These are phyloP conservation scores for Drosophila prolongata DNA, from an alignment of 2,888 invertebrate species.

Conservation along the genomic window DNA sequence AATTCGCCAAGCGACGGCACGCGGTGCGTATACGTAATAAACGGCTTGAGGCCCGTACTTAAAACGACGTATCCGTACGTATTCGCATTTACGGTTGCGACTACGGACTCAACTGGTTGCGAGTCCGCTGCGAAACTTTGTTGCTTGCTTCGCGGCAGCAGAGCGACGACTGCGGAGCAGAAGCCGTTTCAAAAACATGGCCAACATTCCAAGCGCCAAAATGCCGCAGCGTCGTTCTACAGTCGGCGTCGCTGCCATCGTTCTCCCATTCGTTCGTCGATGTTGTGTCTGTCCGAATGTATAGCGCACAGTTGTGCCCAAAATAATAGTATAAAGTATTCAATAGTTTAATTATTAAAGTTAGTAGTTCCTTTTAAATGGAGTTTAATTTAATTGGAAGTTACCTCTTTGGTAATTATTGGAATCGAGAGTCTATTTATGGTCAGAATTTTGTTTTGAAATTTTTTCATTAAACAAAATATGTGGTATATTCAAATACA, in stretches of 20 bases:
- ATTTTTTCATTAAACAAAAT: too few species aligned
- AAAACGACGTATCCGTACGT: conserved; percentile 27
- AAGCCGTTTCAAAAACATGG: conserved; percentile 67
- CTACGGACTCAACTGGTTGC: conserved; percentile 12
- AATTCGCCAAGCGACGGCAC: conserved; percentile 54
- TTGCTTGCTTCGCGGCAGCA: conserved; percentile 71
- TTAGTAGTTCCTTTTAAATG: neutral
- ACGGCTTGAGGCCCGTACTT: conserved; percentile 36
- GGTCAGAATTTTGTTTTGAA: too few species aligned
- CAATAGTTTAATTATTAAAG: neutral
- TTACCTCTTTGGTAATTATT: too few species aligned
- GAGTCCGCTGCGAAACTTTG: conserved; percentile 37
- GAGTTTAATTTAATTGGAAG: neutral
- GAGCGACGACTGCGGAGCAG: conserved; percentile 58
- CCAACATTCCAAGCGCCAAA: conserved; percentile 64
- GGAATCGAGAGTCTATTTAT: too few species aligned
- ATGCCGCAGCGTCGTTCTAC: conserved; percentile 71
- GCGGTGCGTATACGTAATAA: conserved; percentile 74
- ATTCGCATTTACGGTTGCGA: conserved; percentile 29
- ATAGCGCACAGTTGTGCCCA: conserved; percentile 22
- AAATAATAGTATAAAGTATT: neutral
- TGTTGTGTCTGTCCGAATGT: neutral
- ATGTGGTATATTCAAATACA: too few species aligned
- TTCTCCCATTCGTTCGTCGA: conserved; percentile 27
- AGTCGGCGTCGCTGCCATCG: conserved; percentile 37